These are phyloP conservation scores for Catostomus latipinnis DNA, from an alignment of 2,797 vertebrate genomes.

Conservation along the genomic window DNA sequence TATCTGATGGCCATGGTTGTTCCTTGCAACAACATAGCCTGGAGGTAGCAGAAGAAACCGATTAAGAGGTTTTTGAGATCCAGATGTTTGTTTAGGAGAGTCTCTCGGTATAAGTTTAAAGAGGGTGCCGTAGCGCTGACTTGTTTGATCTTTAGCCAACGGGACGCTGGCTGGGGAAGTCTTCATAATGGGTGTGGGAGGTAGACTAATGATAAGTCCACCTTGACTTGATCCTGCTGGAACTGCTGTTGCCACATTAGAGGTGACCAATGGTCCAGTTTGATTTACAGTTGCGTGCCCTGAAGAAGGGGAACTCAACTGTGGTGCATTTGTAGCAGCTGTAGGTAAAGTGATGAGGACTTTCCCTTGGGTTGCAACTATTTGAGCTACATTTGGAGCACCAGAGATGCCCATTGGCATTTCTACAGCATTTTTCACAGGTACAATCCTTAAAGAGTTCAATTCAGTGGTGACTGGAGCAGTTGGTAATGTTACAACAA, in stretches of 20 bases:
- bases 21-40: conserved; percentile 32
- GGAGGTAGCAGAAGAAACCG: conserved; percentile 46
- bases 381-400: conserved; percentile 10
- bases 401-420: background rate
- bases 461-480: background rate
- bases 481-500: background rate
- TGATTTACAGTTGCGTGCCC: conserved; percentile 17
- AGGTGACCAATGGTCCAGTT: background rate
- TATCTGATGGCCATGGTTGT: background rate
- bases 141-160: conserved; percentile 8
- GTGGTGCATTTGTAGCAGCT: conserved; percentile 13
- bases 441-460: background rate
- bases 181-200: conserved; percentile 29
- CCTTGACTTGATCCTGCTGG: conserved; percentile 25
- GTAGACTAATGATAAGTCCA: conserved; percentile 39
- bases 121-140: conserved; percentile 45
- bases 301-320: background rate
- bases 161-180: background rate
- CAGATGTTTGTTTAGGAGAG: conserved; percentile 4
- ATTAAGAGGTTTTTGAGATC: conserved; percentile 28
- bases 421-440: conserved; percentile 16
- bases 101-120: conserved; percentile 32
- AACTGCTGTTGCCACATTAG: background rate
- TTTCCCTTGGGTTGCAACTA: background rate
- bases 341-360: conserved; percentile 39